Evolutionary conservation across 2,113 vertebrate genomes (phyloP), one percentile per base, ranked within the genome.

Genomic region (Xenotilapia longispinis): DNA sequence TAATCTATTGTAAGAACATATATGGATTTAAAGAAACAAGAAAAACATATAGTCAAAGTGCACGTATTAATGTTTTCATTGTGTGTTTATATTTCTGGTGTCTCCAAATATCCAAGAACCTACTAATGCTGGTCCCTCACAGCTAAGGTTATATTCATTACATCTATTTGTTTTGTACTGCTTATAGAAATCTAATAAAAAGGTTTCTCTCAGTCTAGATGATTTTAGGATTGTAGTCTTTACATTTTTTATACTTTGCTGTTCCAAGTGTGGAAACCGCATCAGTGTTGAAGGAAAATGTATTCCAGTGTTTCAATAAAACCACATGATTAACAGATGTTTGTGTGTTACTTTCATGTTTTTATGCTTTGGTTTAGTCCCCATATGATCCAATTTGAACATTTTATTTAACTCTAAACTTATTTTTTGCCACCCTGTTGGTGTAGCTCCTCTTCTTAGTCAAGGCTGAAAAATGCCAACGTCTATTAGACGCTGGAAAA

Each of bases 261-360:
- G 73, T 86, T 63, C 5, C 51, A 53, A 75, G 86, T 82, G 28
- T 90, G 87, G 55, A 83, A 86, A 68, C 87, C 23, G 89, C 89
- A 85, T 87, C 91, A 92, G 82, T 93, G 85, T 92, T 91, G 42
- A 87, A 85, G 49, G 26, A 91, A 89, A 80, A 83, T 84, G 65
- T 92, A 93, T 94, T 80, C 83, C 58, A 88, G 75, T 87, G 84
- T 94, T 94, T 91, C 49, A 96, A 96, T 95, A 95, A 97, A 95
- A 60, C 65, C 79, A 92, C 86, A 91, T 87, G 84, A 75, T 80
- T 19, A 93, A 86, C 33, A 88, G 54, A 6, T 87, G 33, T 57
- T 79, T 65, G 15, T 88, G 7, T 68, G 38, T 73, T 42, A 42
- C 5, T 83, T 60, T 60, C 14, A 45, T 28, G 3, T 17, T 80